A percentile compares a stretch with the other conserved stretches of the same genome.
Conservation (phyloP, 2,888 invertebrate genomes). For the Eupithecia subfuscata region DNA sequence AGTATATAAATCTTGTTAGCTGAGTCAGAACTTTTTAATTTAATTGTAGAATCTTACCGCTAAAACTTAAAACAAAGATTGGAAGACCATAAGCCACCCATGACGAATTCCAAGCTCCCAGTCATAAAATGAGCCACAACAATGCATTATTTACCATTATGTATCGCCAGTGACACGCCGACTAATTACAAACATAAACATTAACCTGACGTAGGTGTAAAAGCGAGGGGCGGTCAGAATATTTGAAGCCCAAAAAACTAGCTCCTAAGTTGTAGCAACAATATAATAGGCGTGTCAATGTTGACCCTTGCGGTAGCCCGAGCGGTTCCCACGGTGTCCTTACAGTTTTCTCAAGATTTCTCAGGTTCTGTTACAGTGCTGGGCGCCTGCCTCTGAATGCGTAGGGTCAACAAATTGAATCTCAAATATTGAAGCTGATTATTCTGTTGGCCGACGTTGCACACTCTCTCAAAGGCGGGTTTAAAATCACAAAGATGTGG, state of each 20-base stretch:
- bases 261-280: constrained; percentile 66
- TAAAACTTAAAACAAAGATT: constrained; percentile 48
- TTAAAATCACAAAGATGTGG: constrained; percentile 77
- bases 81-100: constrained; percentile 72
- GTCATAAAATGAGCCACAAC: constrained; percentile 80
- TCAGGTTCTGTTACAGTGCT: constrained; percentile 71
- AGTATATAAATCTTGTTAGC: constrained; percentile 5
- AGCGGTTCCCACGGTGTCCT: constrained; percentile 79
- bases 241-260: constrained; percentile 64
- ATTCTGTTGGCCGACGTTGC: constrained; percentile 63
- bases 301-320: constrained; percentile 71
- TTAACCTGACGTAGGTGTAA: constrained; percentile 76
- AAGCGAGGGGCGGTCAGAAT: constrained; percentile 66
- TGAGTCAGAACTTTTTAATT: constrained; percentile 4
- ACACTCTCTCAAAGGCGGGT: constrained; percentile 72
- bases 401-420: constrained; percentile 74
- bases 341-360: constrained; percentile 62
- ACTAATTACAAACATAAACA: constrained; percentile 81
- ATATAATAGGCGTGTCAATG: constrained; percentile 65
- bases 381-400: constrained; percentile 70
- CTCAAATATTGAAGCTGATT: constrained; percentile 78
- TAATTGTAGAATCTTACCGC: constrained; percentile 28
- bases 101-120: constrained; percentile 71
- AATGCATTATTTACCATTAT: constrained; percentile 83
- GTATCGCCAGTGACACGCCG: constrained; percentile 78